Base-by-base conservation (phyloP, 2,797 vertebrate genomes). In the Syngnathus rostellatus region DNA sequence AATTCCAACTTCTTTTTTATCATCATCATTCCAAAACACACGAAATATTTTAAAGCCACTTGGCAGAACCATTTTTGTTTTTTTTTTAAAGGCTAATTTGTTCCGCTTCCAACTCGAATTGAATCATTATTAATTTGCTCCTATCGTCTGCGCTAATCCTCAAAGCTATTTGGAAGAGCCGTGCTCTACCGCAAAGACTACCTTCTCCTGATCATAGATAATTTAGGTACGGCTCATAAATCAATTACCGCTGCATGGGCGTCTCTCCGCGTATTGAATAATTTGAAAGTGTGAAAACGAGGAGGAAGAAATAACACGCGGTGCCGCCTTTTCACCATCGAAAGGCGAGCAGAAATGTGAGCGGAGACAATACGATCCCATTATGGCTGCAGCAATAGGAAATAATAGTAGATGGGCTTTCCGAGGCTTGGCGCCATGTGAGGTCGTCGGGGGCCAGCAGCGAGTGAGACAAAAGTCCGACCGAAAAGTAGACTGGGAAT, bases 401-500 rank as follows among this genome's bases (percentile, higher is more conserved):
- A 64, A 66, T 61, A 51, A 58, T 61, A 67, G 66, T 61, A 66
- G 72, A 75, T 72, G 21, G 46, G 67, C 66, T 72, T 69, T 62
- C 61, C 57, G 65, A 72, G 72, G 39, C 63, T 12, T 38, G 43
- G 72, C 51, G 23, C 63, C 43, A 5, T 66, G 68, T 75, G 74
- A 78, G 76, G 78, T 79, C 82, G 66, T 77, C 62, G 41, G 78
- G 68, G 68, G 66, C 76, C 73, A 75, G 71, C 66, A 0, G 2
- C 55, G 12, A 63, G 46, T 53, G 76, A 69, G 68, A 37, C 45
- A 64, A 63, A 66, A 77, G 46, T 43, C 45, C 64, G 57, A 53
- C 67, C 16, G 66, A 76, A 82, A 82, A 57, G 38, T 25, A 71
- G 67, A 78, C 83, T 78, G 73, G 68, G 53, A 67, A 74, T 68